phyloP scores from a whole-genome alignment of 2,113 vertebrate species.

The Merops nubicus region DNA sequence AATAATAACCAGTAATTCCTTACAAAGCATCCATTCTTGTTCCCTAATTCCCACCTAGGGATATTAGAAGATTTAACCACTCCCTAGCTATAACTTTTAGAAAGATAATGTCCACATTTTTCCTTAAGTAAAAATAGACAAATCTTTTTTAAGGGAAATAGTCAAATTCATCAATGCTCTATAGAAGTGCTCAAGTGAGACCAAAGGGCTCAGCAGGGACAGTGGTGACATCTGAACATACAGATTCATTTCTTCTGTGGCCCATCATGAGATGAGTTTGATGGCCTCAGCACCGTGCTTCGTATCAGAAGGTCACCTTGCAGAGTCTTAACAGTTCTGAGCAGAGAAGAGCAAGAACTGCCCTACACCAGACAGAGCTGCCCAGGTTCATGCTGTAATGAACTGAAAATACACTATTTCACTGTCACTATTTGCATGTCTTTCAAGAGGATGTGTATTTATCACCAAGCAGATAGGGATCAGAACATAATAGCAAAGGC shows the following conservation, averaged over 20 bases:
- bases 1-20: constrained; percentile 74
- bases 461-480: neutral
- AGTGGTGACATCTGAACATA: neutral
- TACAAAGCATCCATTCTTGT: constrained; percentile 60
- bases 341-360: neutral
- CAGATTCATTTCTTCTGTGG: neutral
- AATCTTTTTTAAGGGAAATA: neutral
- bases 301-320: neutral
- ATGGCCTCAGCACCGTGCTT: neutral
- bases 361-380: neutral
- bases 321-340: neutral
- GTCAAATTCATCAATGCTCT: neutral
- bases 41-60: constrained; percentile 58
- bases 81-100: constrained; percentile 13
- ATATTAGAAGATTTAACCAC: constrained; percentile 40
- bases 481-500: constrained; percentile 22
- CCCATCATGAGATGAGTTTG: neutral
- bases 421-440: neutral
- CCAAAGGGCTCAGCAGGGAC: neutral
- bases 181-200: neutral
- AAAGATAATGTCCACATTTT: constrained; percentile 21
- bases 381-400: neutral
- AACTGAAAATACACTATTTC: neutral
- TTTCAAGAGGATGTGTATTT: neutral
- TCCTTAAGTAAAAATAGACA: neutral